Base-by-base conservation (phyloP, 1,140 invertebrate species). In the Chlorops oryzae region DNA sequence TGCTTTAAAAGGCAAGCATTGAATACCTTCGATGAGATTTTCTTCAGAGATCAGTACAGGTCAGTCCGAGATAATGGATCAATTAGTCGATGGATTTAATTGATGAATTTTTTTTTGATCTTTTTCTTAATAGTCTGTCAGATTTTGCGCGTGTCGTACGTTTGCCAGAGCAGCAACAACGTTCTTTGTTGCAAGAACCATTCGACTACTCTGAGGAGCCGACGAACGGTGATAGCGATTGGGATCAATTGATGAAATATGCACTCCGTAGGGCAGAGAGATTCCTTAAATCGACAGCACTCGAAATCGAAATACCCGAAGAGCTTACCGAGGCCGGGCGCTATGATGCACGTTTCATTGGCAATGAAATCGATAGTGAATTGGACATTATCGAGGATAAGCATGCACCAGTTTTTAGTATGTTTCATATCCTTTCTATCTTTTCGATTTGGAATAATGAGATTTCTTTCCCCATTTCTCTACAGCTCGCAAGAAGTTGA, bases 311-410 rank as follows among this genome's bases (percentile, higher is more conserved):
- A 25, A 73, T 88, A 45, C 81, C 85, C 35, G 77, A 83, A 22
- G 81, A 83, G 45, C 75, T 86, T 2, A 86, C 81, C 3, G 81
- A 84, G 35, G 80, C 80, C 4, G 82, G 84, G 12, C 75, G 82
- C 21, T 87, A 87, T 55, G 79, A 84, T 2, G 86, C 87, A 1
- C 77, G 86, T 52, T 88, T 90, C 65, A 76, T 90, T 18, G 65
- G 66, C 24, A 86, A 88, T 54, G 86, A 89, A 61, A 88, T 90
- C 53, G 83, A 84, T 39, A 82, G 85, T 59, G 87, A 90, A 71
- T 80, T 90, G 3, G 86, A 89, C 60, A 78, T 83, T 2, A 78
- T 88, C 50, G 86, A 89, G 63, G 81, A 88, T 55, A 87, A 90
- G 67, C 86, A 84, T 53, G 86, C 84, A 59, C 79, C 79, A 23